These are phyloP conservation scores for Mixornis gularis DNA, from an alignment of 2,113 vertebrate species.

Conservation along the genomic window DNA sequence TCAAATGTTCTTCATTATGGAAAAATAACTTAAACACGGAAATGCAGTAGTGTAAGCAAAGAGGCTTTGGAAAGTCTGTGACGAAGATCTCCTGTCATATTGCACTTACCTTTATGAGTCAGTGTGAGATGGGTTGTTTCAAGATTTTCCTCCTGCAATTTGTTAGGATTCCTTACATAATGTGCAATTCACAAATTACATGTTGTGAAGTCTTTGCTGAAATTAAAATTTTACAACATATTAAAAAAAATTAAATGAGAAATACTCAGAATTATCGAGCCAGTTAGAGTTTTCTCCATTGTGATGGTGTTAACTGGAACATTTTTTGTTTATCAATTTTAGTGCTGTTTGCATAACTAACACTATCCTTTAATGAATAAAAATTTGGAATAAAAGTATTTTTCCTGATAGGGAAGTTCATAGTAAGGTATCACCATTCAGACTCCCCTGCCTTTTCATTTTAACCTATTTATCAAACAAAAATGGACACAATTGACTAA, in stretches of 20 bases:
- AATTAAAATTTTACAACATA: not conserved
- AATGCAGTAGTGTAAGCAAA: not conserved
- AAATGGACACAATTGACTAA: not conserved
- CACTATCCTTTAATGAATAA: not conserved
- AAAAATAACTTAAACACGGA: slow-evolving; percentile 5
- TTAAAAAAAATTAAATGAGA: not conserved
- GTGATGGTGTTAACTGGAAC: not conserved
- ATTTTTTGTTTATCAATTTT: not conserved
- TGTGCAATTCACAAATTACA: not conserved
- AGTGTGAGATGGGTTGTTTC: not conserved
- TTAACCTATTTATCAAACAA: not conserved
- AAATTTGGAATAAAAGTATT: not conserved
- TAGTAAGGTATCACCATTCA: not conserved
- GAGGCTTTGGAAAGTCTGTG: not conserved
- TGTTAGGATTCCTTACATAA: not conserved
- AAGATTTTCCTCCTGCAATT: not conserved
- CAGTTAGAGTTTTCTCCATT: not conserved
- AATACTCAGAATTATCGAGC: not conserved
- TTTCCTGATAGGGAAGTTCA: not conserved
- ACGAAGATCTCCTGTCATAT: not conserved
- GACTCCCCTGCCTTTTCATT: not conserved
- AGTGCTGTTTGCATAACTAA: not conserved
- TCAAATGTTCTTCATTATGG: not conserved
- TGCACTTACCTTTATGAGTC: slow-evolving; percentile 14
- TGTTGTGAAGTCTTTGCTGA: not conserved